Base-by-base conservation (phyloP, 2,888 invertebrate species). In the Diadromus collaris region DNA sequence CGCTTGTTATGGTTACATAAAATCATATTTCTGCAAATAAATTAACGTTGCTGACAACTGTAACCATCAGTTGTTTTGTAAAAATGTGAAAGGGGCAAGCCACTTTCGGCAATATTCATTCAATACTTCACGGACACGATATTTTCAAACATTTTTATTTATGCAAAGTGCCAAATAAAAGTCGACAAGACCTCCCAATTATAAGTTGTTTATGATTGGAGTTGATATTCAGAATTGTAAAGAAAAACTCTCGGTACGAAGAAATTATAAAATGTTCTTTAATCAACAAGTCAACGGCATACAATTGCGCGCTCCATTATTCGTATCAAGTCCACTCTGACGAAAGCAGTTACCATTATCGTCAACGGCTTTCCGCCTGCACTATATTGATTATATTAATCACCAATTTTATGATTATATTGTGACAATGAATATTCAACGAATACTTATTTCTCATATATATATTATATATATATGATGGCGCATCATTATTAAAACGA, bases 221-320 rank as follows among this genome's bases (percentile, higher is more conserved):
- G n/a, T n/a, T 13, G 16, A 41, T 41, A 4, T 41, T 41, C 38
- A 41, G 16, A 16, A 41, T 41, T 41, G 13, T 41, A 2, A 41
- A 41, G 38, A 41, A 41, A 16, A 41, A 16, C 16, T 41, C 16
- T 41, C 38, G 13, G 4, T 16, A 41, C 38, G 5, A 16, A 4
- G 4, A 4, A 16, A 41, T 16, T 4, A 10, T 13, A 24, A 13
- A 56, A 19, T 6, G n/a, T 27, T 34, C 7, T 10, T 24, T 68
- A 68, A 44, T 56, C 44, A 58, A 27, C 29, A 21, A 56, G 41
- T 19, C 41, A 56, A 68, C 27, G 44, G 24, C 21, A 44, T 10
- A 27, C 21, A 68, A 41, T 41, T 27, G 56, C 54, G 5, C 38
- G n/a, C 9, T 54, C 6, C 3, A 68, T 27, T 9, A 41, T 24